Conservation (phyloP, 2,888 invertebrate genomes). For the Erynnis tages region DNA sequence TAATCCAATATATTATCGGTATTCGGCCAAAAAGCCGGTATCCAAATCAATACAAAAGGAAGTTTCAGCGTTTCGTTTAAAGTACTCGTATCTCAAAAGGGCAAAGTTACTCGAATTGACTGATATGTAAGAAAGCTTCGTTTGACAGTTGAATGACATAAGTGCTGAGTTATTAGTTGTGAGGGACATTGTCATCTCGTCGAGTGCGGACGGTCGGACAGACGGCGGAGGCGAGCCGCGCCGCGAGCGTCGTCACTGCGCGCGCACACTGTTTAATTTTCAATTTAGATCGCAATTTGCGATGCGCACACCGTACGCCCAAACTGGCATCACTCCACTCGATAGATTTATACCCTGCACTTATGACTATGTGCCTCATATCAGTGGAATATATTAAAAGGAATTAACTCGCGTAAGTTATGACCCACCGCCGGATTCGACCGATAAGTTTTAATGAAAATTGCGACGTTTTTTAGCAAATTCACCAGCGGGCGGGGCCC, state of each 20-base stretch:
- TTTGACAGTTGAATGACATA: too few species aligned
- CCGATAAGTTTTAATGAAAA: constrained; percentile 74
- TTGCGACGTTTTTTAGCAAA: constrained; percentile 68
- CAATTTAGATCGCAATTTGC: constrained; percentile 83
- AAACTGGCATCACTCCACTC: constrained; percentile 70
- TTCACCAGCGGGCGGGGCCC: constrained; percentile 52
- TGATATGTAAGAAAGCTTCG: too few species aligned
- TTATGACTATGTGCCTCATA: constrained; percentile 47
- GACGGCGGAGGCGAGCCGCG: constrained; percentile 21
- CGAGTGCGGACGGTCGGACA: neutral
- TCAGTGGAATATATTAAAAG: constrained; percentile 69
- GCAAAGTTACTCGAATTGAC: too few species aligned
- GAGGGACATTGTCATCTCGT: neutral
- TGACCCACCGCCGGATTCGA: constrained; percentile 51
- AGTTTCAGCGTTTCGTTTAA: too few species aligned
- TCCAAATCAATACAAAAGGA: too few species aligned
- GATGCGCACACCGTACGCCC: constrained; percentile 73
- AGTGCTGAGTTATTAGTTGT: too few species aligned
- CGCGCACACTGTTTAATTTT: constrained; percentile 77
- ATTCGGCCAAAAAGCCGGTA: too few species aligned
- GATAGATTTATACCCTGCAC: constrained; percentile 73
- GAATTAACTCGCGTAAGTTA: constrained; percentile 74
- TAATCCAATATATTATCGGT: too few species aligned
- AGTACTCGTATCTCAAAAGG: too few species aligned
- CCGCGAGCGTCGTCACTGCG: constrained; percentile 40